Evolutionary conservation across 2,888 invertebrate species (phyloP).

Genomic region (Platycheirus albimanus): DNA sequence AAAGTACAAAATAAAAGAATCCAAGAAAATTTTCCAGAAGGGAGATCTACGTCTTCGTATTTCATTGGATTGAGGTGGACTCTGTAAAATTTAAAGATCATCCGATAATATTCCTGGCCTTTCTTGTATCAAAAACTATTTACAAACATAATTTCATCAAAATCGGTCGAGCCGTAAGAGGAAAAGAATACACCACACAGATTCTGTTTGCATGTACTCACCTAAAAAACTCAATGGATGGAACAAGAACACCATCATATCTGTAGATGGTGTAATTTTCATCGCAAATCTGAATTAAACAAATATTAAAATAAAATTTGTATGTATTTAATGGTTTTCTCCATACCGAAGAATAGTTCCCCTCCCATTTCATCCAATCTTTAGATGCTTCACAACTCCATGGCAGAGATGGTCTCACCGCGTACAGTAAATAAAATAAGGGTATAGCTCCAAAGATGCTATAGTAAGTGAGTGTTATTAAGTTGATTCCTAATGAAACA

Average conservation of each 20-base stretch:
- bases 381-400: conserved; percentile 89
- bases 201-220: background rate
- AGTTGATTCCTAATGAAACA: conserved; percentile 89
- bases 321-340: too few species aligned
- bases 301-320: background rate
- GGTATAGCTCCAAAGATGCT: conserved; percentile 81
- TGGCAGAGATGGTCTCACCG: conserved; percentile 86
- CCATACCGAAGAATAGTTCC: conserved; percentile 9
- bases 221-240: conserved; percentile 34
- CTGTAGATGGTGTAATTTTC: background rate
- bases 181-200: too few species aligned
- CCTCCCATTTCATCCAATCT: conserved; percentile 55
- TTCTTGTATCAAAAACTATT: too few species aligned
- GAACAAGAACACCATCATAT: conserved; percentile 1
- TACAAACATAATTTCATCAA: too few species aligned
- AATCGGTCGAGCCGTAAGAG: too few species aligned
- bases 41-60: background rate
- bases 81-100: too few species aligned
- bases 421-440: conserved; percentile 88
- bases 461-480: conserved; percentile 91
- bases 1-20: conserved; percentile 65
- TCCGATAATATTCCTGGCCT: too few species aligned
- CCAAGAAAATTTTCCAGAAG: conserved; percentile 36
- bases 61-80: conserved; percentile 6
- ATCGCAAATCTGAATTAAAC: conserved; percentile 3